Evolutionary conservation across 2,113 vertebrate genomes (phyloP), one percentile per base, ranked within the genome.

Genomic region (Gallinago jamesoni): DNA sequence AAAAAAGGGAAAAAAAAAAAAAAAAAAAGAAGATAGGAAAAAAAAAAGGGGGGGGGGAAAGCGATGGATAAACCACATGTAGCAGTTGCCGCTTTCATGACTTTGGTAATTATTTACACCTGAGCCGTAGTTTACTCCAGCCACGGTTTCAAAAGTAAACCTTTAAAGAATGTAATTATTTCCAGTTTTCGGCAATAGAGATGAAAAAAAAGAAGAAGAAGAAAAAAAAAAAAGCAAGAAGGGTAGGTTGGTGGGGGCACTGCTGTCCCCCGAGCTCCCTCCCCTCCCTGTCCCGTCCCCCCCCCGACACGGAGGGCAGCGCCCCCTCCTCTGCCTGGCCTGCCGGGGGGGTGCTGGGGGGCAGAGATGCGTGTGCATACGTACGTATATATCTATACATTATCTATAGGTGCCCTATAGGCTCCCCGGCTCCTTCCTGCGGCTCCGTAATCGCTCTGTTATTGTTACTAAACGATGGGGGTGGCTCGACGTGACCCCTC

Each of bases 401-500:
- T 9, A 19, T 18, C 7, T 84, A 14, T 15, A 17, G 7, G 16
- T 14, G 23, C 6, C 9, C 21, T 68, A 56, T 72, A 89, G 90
- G 62, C 83, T 80, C 57, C 48, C 50, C 31, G 89, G 81, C 81
- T 96, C 90, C 86, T 85, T 96, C 83, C 94, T 96, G 90, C 31
- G 89, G 81, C 81, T 78, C 84, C 73, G 5, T 98, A 98, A 98
- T 98, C 96, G 97, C 96, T 80, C 96, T 80, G 97, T 97, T 98
- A 96, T 97, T 97, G 96, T 97, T 98, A 73, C 97, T 98, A 97
- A 98, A 97, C 96, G 96, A 91, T 96, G 85, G 66, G 93, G 93
- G 97, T 97, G 98, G 97, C 98, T 97, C 90, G 84, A 27, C 91
- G 89, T 98, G 98, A 98, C 98, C 98, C 87, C 76, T 96, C 75